A percentile compares a stretch with the other conserved stretches of the same genome.
Evolutionary conservation across 2,797 vertebrate species (phyloP).

Genomic region (Amphiprion clarkii): DNA sequence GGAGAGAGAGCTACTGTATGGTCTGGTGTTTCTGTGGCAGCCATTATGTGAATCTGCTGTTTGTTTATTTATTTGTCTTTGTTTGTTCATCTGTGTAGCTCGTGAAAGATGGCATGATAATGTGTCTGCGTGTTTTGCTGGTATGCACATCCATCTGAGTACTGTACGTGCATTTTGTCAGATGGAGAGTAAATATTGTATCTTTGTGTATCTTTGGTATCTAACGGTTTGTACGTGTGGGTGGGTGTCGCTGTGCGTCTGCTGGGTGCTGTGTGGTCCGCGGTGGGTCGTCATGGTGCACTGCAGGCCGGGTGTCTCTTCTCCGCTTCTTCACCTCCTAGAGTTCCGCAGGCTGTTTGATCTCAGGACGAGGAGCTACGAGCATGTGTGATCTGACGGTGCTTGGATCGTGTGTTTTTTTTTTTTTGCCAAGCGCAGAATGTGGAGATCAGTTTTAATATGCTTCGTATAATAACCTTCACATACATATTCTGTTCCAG

Average conservation of each 20-base stretch:
- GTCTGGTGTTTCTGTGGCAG: constrained; percentile 57
- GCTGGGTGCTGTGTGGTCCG: constrained; percentile 32
- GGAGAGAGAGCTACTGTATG: constrained; percentile 35
- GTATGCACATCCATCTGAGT: constrained; percentile 31
- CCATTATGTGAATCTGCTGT: constrained; percentile 69
- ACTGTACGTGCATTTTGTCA: constrained; percentile 37
- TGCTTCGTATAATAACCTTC: neutral
- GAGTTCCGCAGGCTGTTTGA: constrained; percentile 53
- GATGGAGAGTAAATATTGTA: constrained; percentile 42
- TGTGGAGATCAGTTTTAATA: neutral
- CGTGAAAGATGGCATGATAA: constrained; percentile 27
- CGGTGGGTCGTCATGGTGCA: constrained; percentile 56
- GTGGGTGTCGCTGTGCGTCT: constrained; percentile 2
- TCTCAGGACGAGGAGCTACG: constrained; percentile 45
- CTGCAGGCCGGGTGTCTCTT: constrained; percentile 60
- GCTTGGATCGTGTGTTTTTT: neutral
- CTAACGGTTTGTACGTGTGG: neutral
- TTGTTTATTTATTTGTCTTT: constrained; percentile 65
- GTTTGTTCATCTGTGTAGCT: constrained; percentile 52
- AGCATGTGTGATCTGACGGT: constrained; percentile 20
- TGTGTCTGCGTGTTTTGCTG: constrained; percentile 35
- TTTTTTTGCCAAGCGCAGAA: constrained; percentile 1
- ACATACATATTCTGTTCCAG: neutral
- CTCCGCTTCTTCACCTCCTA: constrained; percentile 41
- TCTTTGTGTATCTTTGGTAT: constrained; percentile 11